Evolutionary conservation across 2,888 invertebrate genomes (phyloP).

Genomic region (Baccha elongata): DNA sequence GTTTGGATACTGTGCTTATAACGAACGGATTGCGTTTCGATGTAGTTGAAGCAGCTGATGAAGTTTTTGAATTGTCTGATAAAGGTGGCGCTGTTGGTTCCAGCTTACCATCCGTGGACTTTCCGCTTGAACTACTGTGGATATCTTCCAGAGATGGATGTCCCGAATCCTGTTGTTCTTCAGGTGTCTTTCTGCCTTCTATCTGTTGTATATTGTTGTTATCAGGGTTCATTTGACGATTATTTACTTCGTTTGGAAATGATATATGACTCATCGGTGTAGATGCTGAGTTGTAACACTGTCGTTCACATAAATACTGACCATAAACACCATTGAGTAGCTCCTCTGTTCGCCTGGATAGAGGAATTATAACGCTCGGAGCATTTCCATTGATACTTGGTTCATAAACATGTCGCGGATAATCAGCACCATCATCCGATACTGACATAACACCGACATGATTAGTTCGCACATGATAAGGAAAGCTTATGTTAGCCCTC

Average conservation of each 20-base stretch:
- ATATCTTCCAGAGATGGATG: conserved; percentile 76
- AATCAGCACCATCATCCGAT: conserved; percentile 76
- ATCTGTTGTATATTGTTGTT: conserved; percentile 17
- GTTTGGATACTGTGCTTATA: conserved; percentile 65
- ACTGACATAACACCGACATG: conserved; percentile 89
- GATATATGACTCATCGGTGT: conserved; percentile 75
- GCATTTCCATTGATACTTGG: conserved; percentile 61
- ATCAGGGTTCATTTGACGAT: not conserved
- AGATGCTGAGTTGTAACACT: conserved; percentile 73
- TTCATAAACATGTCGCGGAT: conserved; percentile 76
- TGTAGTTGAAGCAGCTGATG: conserved; percentile 46
- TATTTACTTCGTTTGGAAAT: conserved; percentile 70
- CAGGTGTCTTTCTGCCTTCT: conserved; percentile 5
- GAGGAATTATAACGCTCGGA: conserved; percentile 83
- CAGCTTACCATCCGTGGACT: conserved; percentile 44
- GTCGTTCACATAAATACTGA: conserved; percentile 81
- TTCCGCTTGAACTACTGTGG: conserved; percentile 73
- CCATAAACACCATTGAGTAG: conserved; percentile 84
- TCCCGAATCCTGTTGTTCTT: conserved; percentile 76
- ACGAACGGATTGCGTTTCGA: conserved; percentile 76
- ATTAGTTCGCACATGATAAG: conserved; percentile 94
- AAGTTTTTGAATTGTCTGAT: conserved; percentile 42
- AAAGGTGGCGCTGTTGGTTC: conserved; percentile 62
- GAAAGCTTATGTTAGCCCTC: conserved; percentile 93
- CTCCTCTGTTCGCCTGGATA: conserved; percentile 86